Conservation (phyloP, 1,140 invertebrate genomes). For the Philotrypesis tridentata region DNA sequence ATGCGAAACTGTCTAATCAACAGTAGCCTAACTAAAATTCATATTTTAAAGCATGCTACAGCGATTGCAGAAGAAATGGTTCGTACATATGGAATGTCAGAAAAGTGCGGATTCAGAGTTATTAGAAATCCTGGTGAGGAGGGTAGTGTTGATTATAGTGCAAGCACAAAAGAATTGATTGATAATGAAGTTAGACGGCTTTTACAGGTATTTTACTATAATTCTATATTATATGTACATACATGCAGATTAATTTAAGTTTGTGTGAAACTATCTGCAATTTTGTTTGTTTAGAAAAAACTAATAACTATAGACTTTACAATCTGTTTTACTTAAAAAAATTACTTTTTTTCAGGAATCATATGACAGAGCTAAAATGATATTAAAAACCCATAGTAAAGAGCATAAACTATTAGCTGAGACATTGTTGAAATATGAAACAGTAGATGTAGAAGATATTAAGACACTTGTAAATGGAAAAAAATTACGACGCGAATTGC, state of each 20-base stretch:
- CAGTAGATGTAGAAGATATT: constrained; percentile 94
- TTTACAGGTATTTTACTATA: constrained; percentile 76
- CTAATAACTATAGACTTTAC: no score
- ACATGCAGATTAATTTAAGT: no score
- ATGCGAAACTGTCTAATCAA: neutral
- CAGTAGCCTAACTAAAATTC: no score
- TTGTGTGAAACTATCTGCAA: no score
- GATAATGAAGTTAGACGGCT: constrained; percentile 95
- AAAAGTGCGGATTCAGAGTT: constrained; percentile 92
- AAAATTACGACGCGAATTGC: constrained; percentile 65
- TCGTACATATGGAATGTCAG: constrained; percentile 97
- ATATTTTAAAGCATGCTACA: constrained; percentile 88
- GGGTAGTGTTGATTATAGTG: constrained; percentile 77
- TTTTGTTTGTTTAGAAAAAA: no score
- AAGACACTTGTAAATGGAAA: constrained; percentile 84
- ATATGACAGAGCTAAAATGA: constrained; percentile 93
- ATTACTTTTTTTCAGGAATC: constrained; percentile 85
- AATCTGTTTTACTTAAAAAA: constrained; percentile 26
- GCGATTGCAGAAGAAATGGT: constrained; percentile 95
- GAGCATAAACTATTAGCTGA: constrained; percentile 95
- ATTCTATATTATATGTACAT: no score
- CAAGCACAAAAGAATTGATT: constrained; percentile 88
- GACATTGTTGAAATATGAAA: constrained; percentile 97
- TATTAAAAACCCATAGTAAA: constrained; percentile 89
- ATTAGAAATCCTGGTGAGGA: constrained; percentile 67